Evolutionary conservation across 2,113 vertebrate species (phyloP), one percentile per base, ranked within the genome.

Genomic region (Ceyx melanurus): DNA sequence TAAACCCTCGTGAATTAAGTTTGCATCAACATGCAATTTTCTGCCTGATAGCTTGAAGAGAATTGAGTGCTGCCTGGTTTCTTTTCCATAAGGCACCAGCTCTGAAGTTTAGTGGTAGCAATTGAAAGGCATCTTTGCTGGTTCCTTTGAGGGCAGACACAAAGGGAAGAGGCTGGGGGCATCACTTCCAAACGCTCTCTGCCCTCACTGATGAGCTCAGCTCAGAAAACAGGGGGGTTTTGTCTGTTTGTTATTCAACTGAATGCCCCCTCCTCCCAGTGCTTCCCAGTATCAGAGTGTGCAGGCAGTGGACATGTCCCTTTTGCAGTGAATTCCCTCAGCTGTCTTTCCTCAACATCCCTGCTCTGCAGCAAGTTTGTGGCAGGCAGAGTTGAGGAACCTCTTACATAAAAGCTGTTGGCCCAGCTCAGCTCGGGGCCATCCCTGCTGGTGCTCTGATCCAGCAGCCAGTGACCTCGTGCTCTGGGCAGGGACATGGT

Each of bases 401-500:
- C 35, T 76, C 54, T 89, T 50, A 11, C 2, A 23, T 82, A 54
- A 35, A 54, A 66, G 79, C 3, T 0, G 0, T 50, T 46, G 76
- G 82, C 14, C 14, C 2, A 5, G 58, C 66, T 54, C 20, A 58
- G 79, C 87, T 54, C 40, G 0, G 2, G 60, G 84, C 70, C 0
- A 1, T 70, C 80, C 43, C 62, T 20, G 42, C 15, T 22, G 81
- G 54, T 61, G 86, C 82, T 76, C 13, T 65, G 92, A 66, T 66
- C 42, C 6, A 10, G 67, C 92, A 71, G 89, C 86, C 10, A 48
- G 77, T 93, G 93, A 96, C 91, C 96, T 89, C 83, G 1, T 35
- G 83, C 73, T 93, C 79, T 82, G 82, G 31, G 85, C 77, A 37
- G 92, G 92, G 72, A 50, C 16, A 13, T 42, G 1, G 66, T 86